Percentiles rank a stretch among this genome's conserved stretches.
These are phyloP conservation scores for Rousettus leschenaultii DNA, from an alignment of 2,113 vertebrate genomes.

Conservation along the genomic window DNA sequence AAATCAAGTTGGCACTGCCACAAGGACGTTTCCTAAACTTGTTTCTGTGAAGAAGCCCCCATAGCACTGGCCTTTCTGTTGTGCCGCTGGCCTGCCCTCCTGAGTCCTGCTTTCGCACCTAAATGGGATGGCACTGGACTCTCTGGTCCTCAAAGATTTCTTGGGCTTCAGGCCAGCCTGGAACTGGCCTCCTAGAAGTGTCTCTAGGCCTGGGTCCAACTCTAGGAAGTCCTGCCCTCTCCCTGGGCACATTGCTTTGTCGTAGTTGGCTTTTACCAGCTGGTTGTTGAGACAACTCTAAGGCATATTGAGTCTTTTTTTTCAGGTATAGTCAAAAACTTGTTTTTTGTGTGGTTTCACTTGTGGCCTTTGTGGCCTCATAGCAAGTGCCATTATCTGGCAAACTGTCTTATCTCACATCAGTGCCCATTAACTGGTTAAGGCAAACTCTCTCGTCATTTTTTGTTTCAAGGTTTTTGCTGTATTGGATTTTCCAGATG, in stretches of 20 bases:
- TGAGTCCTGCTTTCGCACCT: not conserved
- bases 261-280: not conserved
- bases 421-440: not conserved
- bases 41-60: not conserved
- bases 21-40: not conserved
- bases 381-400: not conserved
- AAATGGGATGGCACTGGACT: rapidly evolving
- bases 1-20: not conserved
- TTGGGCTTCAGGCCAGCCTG: not conserved
- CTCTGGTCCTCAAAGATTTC: not conserved
- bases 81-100: not conserved
- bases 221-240: not conserved
- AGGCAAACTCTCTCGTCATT: not conserved
- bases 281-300: not conserved
- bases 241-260: not conserved
- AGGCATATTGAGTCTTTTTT: not conserved
- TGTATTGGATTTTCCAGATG: not conserved
- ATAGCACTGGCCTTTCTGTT: not conserved
- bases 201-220: not conserved
- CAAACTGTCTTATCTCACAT: not conserved
- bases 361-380: not conserved
- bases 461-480: not conserved
- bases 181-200: not conserved
- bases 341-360: not conserved
- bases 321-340: not conserved